Evolutionary conservation across 1,140 invertebrate species (phyloP), one percentile per base, ranked within the genome.

Genomic region (Leptinotarsa undecemlineata): DNA sequence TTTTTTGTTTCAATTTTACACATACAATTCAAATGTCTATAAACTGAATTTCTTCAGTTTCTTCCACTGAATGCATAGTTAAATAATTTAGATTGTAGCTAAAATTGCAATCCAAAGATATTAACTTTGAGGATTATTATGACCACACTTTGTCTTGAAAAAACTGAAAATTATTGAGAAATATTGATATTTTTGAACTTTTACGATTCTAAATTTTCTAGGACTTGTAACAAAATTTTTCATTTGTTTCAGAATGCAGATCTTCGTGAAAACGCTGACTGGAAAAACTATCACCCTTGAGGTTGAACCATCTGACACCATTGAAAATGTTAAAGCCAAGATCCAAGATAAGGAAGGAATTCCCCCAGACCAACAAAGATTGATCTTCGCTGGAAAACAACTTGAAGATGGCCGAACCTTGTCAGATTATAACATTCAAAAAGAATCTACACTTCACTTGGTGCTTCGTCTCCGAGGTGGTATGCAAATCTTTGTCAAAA

Each of bases 361-460:
- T 79, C 89, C 90, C 26, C 88, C 89, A 84, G 88, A 90, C 78
- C 89, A 90, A 81, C 90, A 90, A 82, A 83, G 89, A 51, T 81
- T 90, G 73, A 89, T 92, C 77, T 92, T 93, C 82, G 92, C 87
- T 78, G 93, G 92, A 5, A 93, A 93, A 80, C 92, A 94, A 82
- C 82, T 95, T 3, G 93, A 94, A 84, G 92, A 94, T 88, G 93
- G 92, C 0, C 88, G 92, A n/a, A 94, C 92, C 0, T 81, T 94
- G 0, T 91, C 90, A 0, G 92, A 94, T 75, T 93, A 93, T 80
- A 93, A 93, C 74, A 93, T 94, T 73, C 92, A 93, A 78, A 93
- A 93, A 61, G 89, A 91, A 74, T 91, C 90, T 0, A 91, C 92
- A 0, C 86, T 93, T 1, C 92, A 95, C 82, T 84, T 96, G 51